Percentiles rank a stretch among this genome's conserved stretches.
These are phyloP conservation scores for Todiramphus chloris DNA, from an alignment of 2,113 vertebrate genomes.

Conservation along the genomic window DNA sequence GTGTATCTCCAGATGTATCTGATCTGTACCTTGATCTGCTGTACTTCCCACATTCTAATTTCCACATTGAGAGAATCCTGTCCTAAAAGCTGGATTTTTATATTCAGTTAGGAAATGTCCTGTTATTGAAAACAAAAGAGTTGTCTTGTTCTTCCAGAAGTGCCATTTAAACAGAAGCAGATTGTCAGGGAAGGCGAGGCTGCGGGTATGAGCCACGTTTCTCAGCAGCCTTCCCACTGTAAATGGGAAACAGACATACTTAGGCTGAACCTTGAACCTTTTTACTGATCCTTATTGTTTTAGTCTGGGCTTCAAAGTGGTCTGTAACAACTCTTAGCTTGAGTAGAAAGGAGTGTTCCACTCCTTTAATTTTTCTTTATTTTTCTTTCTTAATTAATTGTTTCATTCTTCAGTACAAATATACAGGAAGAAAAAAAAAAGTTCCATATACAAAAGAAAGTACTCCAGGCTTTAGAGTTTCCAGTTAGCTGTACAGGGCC, in stretches of 20 bases:
- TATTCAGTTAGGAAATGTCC: conserved; percentile 5
- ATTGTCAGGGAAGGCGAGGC: conserved; percentile 1
- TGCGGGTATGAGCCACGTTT: no score
- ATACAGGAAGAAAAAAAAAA: conserved; percentile 4
- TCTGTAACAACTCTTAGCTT: not conserved
- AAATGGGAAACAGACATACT: conserved; percentile 39
- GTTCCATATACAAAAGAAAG: not conserved
- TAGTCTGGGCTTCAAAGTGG: not conserved
- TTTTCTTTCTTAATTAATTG: conserved; percentile 37
- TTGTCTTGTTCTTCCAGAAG: not conserved
- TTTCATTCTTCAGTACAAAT: conserved; percentile 39
- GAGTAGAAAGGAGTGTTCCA: not conserved
- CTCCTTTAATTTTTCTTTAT: not conserved
- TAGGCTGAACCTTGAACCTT: not conserved
- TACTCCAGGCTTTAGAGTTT: not conserved
- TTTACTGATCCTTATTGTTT: not conserved
- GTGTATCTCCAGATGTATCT: not conserved
- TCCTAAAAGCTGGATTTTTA: not conserved
- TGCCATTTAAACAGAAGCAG: conserved; percentile 50
- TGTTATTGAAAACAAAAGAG: not conserved
- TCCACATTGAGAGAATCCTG: not conserved
- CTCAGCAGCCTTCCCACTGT: not conserved
- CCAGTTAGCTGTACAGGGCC: not conserved
- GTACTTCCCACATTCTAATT: not conserved
- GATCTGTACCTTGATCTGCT: not conserved